phyloP scores from a whole-genome alignment of 2,113 vertebrate genomes.

The Heterocephalus glaber region DNA sequence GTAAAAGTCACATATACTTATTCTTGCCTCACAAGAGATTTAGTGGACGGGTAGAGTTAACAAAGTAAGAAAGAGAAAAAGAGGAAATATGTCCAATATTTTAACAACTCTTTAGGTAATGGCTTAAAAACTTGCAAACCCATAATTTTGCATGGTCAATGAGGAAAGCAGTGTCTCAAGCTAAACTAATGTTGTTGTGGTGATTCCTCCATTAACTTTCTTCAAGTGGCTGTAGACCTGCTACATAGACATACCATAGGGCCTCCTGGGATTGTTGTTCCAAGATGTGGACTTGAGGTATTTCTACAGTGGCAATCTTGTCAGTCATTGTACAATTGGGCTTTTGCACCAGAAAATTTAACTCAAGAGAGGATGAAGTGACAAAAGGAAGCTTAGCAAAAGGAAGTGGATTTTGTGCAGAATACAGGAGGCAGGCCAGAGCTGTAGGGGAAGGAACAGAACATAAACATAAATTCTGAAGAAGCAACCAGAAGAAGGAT shows the following conservation, averaged over 20 bases:
- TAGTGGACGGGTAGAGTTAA: not conserved
- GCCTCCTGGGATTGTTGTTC: not conserved
- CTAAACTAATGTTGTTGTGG: not conserved
- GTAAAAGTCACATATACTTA: slow-evolving; percentile 15
- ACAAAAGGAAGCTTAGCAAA: too few species aligned
- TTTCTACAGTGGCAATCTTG: fast-evolving
- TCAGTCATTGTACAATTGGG: not conserved
- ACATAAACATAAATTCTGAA: not conserved
- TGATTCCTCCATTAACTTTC: not conserved
- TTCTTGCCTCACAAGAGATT: not conserved
- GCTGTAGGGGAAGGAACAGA: too few species aligned
- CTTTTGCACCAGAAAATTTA: not conserved
- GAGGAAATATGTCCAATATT: not conserved
- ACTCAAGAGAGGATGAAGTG: not conserved
- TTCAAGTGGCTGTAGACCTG: not conserved
- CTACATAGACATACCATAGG: fast-evolving
- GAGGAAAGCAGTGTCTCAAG: not conserved
- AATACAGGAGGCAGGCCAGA: fast-evolving
- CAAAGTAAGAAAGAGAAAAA: not conserved
- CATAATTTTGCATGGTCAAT: not conserved
- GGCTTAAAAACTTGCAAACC: not conserved
- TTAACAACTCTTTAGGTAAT: not conserved
- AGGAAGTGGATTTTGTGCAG: fast-evolving
- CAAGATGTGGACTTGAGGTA: fast-evolving
- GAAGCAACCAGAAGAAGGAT: not conserved